Conservation (phyloP, 2,797 vertebrate genomes). For the Tachyglossus aculeatus region DNA sequence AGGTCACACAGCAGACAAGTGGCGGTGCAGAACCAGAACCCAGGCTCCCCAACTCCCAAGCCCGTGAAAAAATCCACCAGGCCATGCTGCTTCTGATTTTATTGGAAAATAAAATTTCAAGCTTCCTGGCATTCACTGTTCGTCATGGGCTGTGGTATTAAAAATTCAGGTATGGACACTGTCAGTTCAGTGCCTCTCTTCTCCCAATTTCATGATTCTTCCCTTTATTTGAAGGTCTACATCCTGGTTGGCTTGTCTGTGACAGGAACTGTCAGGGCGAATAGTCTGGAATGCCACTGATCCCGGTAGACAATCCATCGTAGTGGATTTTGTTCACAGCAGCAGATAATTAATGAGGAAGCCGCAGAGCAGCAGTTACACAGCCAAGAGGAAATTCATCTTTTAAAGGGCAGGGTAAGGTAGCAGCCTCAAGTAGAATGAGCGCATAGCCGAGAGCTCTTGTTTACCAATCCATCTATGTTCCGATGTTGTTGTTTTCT, state of each 20-base stretch:
- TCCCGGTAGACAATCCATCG: constrained; percentile 55
- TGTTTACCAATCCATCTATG: constrained; percentile 63
- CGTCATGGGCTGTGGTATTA: too few relatives aligned
- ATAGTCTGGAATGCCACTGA: constrained; percentile 63
- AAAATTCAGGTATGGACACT: too few relatives aligned
- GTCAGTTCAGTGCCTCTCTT: constrained; percentile 35
- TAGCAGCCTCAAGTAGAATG: constrained; percentile 65
- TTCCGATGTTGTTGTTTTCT: constrained; percentile 2
- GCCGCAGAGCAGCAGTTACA: constrained; percentile 49
- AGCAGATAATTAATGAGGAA: constrained; percentile 71
- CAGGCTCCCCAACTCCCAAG: too few relatives aligned
- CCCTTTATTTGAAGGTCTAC: constrained; percentile 39
- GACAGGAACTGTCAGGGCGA: constrained; percentile 49
- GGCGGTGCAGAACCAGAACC: too few relatives aligned
- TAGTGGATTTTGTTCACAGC: constrained; percentile 59
- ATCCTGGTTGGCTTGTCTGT: constrained; percentile 30
- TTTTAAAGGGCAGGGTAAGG: constrained; percentile 64
- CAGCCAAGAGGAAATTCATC: constrained; percentile 68
- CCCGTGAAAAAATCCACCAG: too few relatives aligned
- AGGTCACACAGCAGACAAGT: too few relatives aligned
- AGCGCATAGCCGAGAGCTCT: constrained; percentile 43
- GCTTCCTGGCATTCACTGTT: too few relatives aligned
- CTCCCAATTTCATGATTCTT: constrained; percentile 21
- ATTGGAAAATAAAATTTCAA: too few relatives aligned
- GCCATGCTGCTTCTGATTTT: too few relatives aligned